Conservation (phyloP, 2,113 vertebrate species). For the Bubo blakistoni region DNA sequence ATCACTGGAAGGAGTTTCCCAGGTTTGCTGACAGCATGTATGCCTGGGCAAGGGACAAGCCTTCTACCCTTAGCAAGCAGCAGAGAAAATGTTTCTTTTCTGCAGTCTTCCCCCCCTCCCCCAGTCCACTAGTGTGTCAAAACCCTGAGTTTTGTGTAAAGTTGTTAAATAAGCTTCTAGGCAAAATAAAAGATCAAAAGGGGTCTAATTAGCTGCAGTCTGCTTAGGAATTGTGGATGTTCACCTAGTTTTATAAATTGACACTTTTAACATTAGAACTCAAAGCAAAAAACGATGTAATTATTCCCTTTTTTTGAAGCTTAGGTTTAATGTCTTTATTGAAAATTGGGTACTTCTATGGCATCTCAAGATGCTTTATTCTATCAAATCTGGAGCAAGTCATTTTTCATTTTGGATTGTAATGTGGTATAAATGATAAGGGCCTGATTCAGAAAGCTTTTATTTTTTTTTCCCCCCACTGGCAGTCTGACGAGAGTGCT, state of each 20-base stretch:
- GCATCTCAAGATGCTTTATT: constrained; percentile 70
- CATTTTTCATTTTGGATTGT: constrained; percentile 70
- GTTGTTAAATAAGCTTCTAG: constrained; percentile 67
- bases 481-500: constrained; percentile 31
- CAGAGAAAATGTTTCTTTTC: not conserved
- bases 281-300: constrained; percentile 70
- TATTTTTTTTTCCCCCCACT: not conserved
- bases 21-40: not conserved
- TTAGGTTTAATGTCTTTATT: constrained; percentile 70
- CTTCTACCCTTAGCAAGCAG: not conserved
- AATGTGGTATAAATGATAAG: constrained; percentile 69
- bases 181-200: constrained; percentile 72
- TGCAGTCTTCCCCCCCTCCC: not conserved
- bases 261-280: constrained; percentile 70
- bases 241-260: constrained; percentile 73
- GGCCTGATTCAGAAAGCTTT: constrained; percentile 47
- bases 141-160: constrained; percentile 56
- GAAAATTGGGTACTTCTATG: constrained; percentile 60
- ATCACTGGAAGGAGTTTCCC: not conserved
- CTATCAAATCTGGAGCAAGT: constrained; percentile 65
- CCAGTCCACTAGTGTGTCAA: constrained; percentile 5
- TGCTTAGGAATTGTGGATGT: constrained; percentile 63
- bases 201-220: constrained; percentile 68
- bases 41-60: not conserved
- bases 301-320: constrained; percentile 68